Evolutionary conservation across 37 sponge, comb jelly and placozoan genomes (phyloP), one percentile per base, ranked within the genome.

Genomic region (Axinella damicornis): DNA sequence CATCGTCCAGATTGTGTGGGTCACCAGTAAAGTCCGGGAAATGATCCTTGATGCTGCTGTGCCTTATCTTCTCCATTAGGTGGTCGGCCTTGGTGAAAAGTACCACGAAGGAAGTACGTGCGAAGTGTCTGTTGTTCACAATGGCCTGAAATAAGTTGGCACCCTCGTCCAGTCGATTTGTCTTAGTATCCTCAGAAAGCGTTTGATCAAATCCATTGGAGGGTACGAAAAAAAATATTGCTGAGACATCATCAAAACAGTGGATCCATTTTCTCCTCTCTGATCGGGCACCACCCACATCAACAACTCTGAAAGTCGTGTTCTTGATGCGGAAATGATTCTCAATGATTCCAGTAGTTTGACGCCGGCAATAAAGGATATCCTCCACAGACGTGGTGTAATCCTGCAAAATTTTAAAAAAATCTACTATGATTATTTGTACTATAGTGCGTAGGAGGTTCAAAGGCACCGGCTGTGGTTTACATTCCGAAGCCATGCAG

Each of bases 211-310:
- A 95, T 16, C 73, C 96, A 53, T 82, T 87, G 52, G 90, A 92
- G 5, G 86, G 84, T 1, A 85, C 92, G 61, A 95, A 77, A 41
- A 89, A 95, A 19, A 95, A 57, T 16, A 95, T 90, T 40, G n/a
- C n/a, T n/a, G n/a, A n/a, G n/a, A n/a, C n/a, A n/a, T n/a, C n/a
- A n/a, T n/a, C n/a, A n/a, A n/a, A n/a, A n/a, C n/a, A n/a, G n/a
- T n/a, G n/a, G n/a, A n/a, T n/a, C n/a, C n/a, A n/a, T n/a, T n/a
- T n/a, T n/a, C n/a, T n/a, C n/a, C n/a, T n/a, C n/a, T n/a, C n/a
- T n/a, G n/a, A n/a, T n/a, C n/a, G n/a, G n/a, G 96, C 88, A 59
- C 96, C 96, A 32, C 96, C 96, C 18, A 95, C 96, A 72, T 95
- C 96, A 9, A 95, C 96, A 59, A 95, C 79, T 36, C 85, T 55